A percentile compares a stretch with the other conserved stretches of the same genome.
phyloP scores from a whole-genome alignment of 2,797 vertebrate genomes.

The Enteromius trimaculatus region DNA sequence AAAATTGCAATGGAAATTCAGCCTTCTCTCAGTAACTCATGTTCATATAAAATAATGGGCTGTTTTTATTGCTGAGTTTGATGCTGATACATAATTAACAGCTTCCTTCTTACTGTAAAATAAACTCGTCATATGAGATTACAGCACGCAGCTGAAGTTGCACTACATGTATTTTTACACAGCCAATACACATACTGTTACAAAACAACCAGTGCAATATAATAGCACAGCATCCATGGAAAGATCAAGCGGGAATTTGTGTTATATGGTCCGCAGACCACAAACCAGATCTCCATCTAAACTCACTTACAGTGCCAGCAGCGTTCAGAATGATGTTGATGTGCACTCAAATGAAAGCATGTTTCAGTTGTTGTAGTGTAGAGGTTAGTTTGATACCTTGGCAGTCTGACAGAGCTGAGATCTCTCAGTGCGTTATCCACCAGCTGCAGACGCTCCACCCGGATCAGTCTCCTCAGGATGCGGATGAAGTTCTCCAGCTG shows the following conservation, averaged over 20 bases:
- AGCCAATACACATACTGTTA: slow-evolving; percentile 27
- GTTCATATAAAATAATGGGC: background rate
- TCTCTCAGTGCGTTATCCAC: slow-evolving; percentile 88
- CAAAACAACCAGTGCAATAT: slow-evolving; percentile 18
- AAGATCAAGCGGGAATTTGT: background rate
- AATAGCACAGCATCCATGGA: background rate
- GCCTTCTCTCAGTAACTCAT: background rate
- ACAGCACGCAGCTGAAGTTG: slow-evolving; percentile 27
- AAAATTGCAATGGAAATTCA: background rate
- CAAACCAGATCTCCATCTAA: background rate
- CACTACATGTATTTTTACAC: slow-evolving; percentile 37
- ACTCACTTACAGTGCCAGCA: background rate
- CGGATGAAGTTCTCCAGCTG: slow-evolving; percentile 88
- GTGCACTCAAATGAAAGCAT: background rate
- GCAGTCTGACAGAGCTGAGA: slow-evolving; percentile 90
- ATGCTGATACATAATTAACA: slow-evolving; percentile 41
- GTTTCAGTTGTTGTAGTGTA: background rate
- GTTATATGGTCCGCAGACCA: background rate
- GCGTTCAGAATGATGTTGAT: background rate
- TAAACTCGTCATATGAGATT: slow-evolving; percentile 27
- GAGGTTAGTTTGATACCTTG: slow-evolving; percentile 79
- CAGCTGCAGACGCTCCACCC: slow-evolving; percentile 90
- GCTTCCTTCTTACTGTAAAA: slow-evolving; percentile 39
- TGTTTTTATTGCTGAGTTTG: background rate
- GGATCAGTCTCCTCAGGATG: slow-evolving; percentile 88